Base-by-base conservation (phyloP, 2,797 vertebrate genomes). In the Myotis findleyi region DNA sequence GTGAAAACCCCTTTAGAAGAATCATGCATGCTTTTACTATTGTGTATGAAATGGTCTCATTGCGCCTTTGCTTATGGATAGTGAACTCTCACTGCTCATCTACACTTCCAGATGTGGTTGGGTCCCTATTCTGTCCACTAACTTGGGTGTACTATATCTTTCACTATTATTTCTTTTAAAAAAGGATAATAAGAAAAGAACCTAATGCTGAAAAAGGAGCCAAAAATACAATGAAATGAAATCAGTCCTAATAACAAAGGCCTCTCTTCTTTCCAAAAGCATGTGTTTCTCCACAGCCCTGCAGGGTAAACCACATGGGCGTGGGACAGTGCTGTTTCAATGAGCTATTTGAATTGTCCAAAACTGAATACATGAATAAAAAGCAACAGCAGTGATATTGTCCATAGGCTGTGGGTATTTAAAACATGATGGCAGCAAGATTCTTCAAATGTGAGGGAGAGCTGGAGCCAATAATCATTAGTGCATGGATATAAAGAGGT, bases 161-260 rank as follows among this genome's bases (percentile, higher is more conserved):
- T 88, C 47, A n/a, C 30, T 47, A 33, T 72, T 62, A 30, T n/a
- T 57, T 59, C 88, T 95, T 72, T 69, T 4, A 20, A 66, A 90
- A 92, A 75, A 18, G 33, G 30, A 51, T 76, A 62, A n/a, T n/a
- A 84, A 49, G 69, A 73, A 96, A 93, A 79, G 23, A 90, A 83
- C 6, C 13, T 55, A 82, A 76, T 30, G 33, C 75, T 69, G 64
- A 86, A 64, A 87, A 79, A 27, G 4, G 23, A 89, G 47, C 73
- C 69, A 55, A 79, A 87, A 87, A 18, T 33, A 71, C 51, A 82
- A n/a, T 17, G 76, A 92, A 87, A 59, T 47, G 49, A 72, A 87
- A 89, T 82, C 57, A 71, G 2, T 55, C 25, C 77, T 69, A 64
- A 62, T 41, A 81, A 66, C 55, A 84, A 71, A 68, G 73, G 8